Base-by-base conservation (phyloP, 1,140 invertebrate genomes). In the Papilio glaucus region DNA sequence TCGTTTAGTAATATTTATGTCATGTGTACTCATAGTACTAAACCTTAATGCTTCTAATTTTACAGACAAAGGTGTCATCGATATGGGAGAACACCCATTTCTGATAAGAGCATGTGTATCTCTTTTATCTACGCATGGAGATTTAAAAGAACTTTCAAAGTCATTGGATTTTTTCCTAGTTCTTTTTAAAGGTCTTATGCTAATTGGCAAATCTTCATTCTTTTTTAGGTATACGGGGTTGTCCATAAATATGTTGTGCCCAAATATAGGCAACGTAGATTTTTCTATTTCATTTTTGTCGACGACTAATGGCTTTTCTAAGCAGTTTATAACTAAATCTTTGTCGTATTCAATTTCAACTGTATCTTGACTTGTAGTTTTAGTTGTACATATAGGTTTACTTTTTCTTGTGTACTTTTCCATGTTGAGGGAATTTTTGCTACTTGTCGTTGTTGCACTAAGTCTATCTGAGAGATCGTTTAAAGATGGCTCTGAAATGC, bases 101-200 rank as follows among this genome's bases (percentile, higher is more conserved):
- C 89, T 86, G 53, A 93, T 72, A 75, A 91, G 77, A 38, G 86
- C 41, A 81, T 93, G 89, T 29, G 84, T 72, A 83, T 93, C 87
- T 80, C 77, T 90, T 69, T 89, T 93, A 82, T 93, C 90, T 69
- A 90, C 82, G 21, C 87, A 87, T 15, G 90, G 90, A 3, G 90
- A 93, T 69, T 91, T 93, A 53, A 93, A 93, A 1, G 86, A 90
- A 82, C 87, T 93, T 82, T 93, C 88, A 67, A 93, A 93, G 61
- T 93, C 90, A 71, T 83, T 89, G 0, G 89, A 89, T 87, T 91
- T 91, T 81, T 93, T 91, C 71, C 90, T 82, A 12, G 89, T 92
- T 68, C 90, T 81, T 79, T 92, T 92, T 13, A 92, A 79, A 15
- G 88, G 84, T 73, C 88, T 82, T 65, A 90, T 88, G 80, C 82